These are phyloP conservation scores for Eilema depressum DNA, from an alignment of 2,888 invertebrate species.

Conservation along the genomic window DNA sequence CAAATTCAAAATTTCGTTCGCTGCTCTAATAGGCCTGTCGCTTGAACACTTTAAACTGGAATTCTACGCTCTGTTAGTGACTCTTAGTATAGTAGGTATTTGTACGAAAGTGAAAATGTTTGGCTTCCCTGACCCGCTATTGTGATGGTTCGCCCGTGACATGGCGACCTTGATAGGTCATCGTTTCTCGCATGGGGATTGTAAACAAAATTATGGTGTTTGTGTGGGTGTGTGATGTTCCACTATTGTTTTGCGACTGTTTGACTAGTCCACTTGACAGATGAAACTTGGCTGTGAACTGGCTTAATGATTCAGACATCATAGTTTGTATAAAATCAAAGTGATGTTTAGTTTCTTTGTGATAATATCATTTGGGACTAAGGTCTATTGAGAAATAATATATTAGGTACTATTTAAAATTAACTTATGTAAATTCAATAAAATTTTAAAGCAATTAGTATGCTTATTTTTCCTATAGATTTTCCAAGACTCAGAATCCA, in stretches of 20 bases:
- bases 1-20: slow-evolving; percentile 33
- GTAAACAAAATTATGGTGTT: slow-evolving; percentile 69
- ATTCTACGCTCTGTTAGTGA: slow-evolving; percentile 44
- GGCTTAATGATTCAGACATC: slow-evolving; percentile 6
- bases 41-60: slow-evolving; percentile 47
- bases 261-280: slow-evolving; percentile 17
- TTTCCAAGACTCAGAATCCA: no score
- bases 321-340: not conserved
- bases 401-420: no score
- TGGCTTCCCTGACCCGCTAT: slow-evolving; percentile 72
- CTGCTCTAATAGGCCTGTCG: slow-evolving; percentile 32
- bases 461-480: no score
- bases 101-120: slow-evolving; percentile 77
- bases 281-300: not conserved
- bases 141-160: slow-evolving; percentile 73
- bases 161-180: slow-evolving; percentile 75
- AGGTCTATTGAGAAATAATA: not conserved
- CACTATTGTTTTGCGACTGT: slow-evolving; percentile 39
- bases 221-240: slow-evolving; percentile 48
- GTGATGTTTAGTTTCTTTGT: not conserved
- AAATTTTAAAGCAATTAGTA: no score
- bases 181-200: slow-evolving; percentile 66
- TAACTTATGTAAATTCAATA: no score
- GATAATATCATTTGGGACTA: not conserved
- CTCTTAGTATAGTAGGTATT: slow-evolving; percentile 56